Evolutionary conservation across 2,113 vertebrate genomes (phyloP).

Genomic region (Propithecus coquereli): DNA sequence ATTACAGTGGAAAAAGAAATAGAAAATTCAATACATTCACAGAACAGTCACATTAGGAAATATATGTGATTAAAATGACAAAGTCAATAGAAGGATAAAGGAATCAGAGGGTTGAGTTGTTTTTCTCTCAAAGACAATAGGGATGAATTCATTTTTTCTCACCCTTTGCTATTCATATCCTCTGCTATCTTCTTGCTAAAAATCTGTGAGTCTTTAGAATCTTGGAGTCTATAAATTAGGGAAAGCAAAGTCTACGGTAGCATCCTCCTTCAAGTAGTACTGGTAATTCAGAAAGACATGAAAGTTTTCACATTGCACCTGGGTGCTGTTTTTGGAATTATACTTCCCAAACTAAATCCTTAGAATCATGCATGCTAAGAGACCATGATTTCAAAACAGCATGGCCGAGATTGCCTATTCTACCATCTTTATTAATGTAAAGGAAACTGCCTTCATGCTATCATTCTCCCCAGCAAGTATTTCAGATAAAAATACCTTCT

Average conservation of each 20-base stretch:
- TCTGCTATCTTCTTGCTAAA: neutral
- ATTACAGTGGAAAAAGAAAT: neutral
- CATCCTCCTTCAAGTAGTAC: neutral
- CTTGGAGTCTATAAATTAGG: neutral
- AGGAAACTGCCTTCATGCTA: neutral
- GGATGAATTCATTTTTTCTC: neutral
- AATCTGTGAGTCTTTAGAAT: neutral
- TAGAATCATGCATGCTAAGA: neutral
- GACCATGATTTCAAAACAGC: constrained; percentile 41
- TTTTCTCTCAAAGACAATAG: neutral
- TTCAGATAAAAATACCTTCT: constrained; percentile 17
- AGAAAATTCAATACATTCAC: neutral
- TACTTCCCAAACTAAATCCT: neutral
- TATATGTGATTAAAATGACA: neutral
- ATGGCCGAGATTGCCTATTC: neutral
- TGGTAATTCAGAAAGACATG: neutral
- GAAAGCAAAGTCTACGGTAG: neutral
- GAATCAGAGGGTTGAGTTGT: neutral
- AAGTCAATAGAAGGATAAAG: neutral
- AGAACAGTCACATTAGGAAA: neutral
- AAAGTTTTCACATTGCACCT: neutral
- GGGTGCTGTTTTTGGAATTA: neutral
- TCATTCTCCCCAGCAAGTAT: neutral
- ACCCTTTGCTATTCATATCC: neutral
- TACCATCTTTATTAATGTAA: neutral